phyloP scores from a whole-genome alignment of 1,140 invertebrate genomes.

The Hermatobates lingyangjiaoensis region DNA sequence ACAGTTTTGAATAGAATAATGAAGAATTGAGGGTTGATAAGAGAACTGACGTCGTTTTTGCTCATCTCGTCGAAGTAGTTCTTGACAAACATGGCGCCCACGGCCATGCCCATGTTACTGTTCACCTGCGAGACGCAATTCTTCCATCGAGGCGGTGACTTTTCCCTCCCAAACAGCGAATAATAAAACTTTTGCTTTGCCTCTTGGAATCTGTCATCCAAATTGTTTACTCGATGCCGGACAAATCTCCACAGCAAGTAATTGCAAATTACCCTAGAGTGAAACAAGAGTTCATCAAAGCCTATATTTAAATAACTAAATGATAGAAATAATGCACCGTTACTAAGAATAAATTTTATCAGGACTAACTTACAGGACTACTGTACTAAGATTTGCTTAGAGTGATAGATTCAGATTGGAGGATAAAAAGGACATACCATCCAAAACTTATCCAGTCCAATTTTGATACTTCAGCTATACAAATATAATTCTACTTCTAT shows the following conservation, averaged over 20 bases:
- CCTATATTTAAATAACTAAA: neutral
- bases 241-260: constrained; percentile 76
- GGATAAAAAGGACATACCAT: too few species aligned
- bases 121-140: constrained; percentile 66
- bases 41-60: constrained; percentile 51
- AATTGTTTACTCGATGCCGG: constrained; percentile 62
- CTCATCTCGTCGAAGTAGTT: constrained; percentile 70
- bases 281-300: neutral
- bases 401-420: too few species aligned
- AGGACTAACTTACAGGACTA: too few species aligned
- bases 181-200: constrained; percentile 43
- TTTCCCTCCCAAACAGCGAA: constrained; percentile 48
- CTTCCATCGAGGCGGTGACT: constrained; percentile 58
- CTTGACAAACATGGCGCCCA: constrained; percentile 64
- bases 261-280: constrained; percentile 29
- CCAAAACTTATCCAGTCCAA: too few species aligned
- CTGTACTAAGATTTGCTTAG: too few species aligned
- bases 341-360: too few species aligned
- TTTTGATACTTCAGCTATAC: too few species aligned
- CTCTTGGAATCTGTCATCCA: constrained; percentile 54
- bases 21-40: too few species aligned
- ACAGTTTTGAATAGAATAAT: too few species aligned
- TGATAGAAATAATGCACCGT: too few species aligned
- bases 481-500: too few species aligned
- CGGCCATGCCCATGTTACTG: constrained; percentile 63